Conservation (phyloP, 2,888 invertebrate genomes). For the Diogma glabrata region DNA sequence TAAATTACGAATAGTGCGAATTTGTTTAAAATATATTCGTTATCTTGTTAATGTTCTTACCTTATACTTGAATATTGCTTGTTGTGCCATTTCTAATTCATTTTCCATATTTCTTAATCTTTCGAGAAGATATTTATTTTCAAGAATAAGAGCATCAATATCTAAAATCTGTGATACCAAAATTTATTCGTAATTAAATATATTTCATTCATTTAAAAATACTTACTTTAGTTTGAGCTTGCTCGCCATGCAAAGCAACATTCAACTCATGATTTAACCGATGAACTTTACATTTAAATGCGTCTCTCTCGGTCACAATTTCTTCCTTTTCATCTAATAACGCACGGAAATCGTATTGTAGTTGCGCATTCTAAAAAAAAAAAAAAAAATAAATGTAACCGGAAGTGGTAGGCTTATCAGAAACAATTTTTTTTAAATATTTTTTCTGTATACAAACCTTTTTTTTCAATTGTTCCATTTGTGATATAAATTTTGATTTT, state of each 20-base stretch:
- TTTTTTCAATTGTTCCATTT: slow-evolving; percentile 32
- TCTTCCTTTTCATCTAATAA: slow-evolving; percentile 80
- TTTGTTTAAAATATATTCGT: too few species aligned
- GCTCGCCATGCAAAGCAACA: slow-evolving; percentile 43
- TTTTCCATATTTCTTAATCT: slow-evolving; percentile 64
- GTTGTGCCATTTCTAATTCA: slow-evolving; percentile 63
- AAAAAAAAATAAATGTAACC: too few species aligned
- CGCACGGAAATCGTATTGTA: slow-evolving; percentile 63
- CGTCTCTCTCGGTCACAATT: slow-evolving; percentile 64
- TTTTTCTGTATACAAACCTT: slow-evolving; percentile 20
- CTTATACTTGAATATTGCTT: slow-evolving; percentile 64
- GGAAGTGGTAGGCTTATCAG: not conserved
- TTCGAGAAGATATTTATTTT: slow-evolving; percentile 77
- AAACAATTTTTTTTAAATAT: too few species aligned
- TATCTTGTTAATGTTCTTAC: slow-evolving; percentile 34
- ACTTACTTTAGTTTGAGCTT: slow-evolving; percentile 5
- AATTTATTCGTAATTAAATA: not conserved
- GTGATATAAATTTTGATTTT: slow-evolving; percentile 31
- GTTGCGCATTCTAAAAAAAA: slow-evolving; percentile 49
- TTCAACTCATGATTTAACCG: slow-evolving; percentile 69
- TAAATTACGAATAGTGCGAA: too few species aligned
- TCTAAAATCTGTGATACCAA: slow-evolving; percentile 45
- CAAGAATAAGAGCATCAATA: slow-evolving; percentile 65
- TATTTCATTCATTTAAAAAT: not conserved
- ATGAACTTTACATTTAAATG: slow-evolving; percentile 72